Evolutionary conservation across 1,140 invertebrate species (phyloP).

Genomic region (Cyclina sinensis): DNA sequence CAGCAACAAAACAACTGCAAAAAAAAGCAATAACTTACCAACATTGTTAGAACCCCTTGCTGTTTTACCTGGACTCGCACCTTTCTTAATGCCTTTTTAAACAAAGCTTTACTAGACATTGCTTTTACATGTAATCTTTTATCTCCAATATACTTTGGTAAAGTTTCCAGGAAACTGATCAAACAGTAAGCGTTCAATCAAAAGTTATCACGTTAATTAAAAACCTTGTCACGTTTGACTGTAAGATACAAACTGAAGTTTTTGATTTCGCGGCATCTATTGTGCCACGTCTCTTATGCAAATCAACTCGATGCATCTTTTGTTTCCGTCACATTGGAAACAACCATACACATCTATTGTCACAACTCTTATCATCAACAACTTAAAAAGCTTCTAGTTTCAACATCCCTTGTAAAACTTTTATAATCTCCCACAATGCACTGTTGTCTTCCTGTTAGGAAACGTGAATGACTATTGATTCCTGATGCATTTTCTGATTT

Average conservation of each 20-base stretch:
- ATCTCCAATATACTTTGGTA: background rate
- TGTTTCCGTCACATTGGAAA: background rate
- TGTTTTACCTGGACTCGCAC: conserved; percentile 56
- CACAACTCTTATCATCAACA: background rate
- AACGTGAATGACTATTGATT: background rate
- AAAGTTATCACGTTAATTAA: background rate
- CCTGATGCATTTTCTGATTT: conserved; percentile 19
- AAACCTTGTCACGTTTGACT: no score
- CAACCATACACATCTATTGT: background rate
- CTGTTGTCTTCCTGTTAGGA: background rate
- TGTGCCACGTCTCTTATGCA: no score
- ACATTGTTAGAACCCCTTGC: conserved; percentile 49
- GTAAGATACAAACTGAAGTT: no score
- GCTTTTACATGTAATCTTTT: background rate
- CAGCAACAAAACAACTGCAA: no score
- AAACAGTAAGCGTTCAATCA: background rate
- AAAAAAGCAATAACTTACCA: conserved; percentile 57
- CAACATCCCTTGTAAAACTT: background rate
- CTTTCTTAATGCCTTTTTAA: conserved; percentile 56
- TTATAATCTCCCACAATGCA: background rate
- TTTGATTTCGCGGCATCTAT: no score
- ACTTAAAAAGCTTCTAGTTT: background rate
- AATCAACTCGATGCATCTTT: no score
- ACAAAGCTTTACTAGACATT: conserved; percentile 32
- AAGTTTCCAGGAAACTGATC: background rate